phyloP scores from a whole-genome alignment of 1,140 invertebrate species.

The Zaprionus lachaisei region DNA sequence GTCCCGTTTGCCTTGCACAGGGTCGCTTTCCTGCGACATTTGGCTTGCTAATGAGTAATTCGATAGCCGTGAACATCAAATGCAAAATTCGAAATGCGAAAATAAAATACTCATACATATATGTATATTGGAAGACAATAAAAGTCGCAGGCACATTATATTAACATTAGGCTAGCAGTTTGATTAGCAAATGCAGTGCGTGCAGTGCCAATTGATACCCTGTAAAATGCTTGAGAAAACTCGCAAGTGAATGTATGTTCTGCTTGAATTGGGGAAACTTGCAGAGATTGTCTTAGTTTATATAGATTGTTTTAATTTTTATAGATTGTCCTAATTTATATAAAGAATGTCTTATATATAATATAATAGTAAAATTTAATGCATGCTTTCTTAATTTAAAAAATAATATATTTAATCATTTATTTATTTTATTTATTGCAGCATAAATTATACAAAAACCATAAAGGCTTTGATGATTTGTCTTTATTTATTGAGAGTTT shows the following conservation, averaged over 20 bases:
- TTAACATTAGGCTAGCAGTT: slow-evolving; percentile 17
- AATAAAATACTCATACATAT: slow-evolving; percentile 29
- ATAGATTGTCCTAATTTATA: too few species aligned
- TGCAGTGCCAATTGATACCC: slow-evolving; percentile 9
- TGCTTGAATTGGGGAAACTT: background rate
- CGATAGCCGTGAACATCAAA: slow-evolving; percentile 40
- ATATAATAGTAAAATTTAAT: too few species aligned
- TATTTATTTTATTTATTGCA: too few species aligned
- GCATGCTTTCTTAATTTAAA: too few species aligned
- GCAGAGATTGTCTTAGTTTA: too few species aligned
- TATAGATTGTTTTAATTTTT: too few species aligned
- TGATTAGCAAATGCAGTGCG: background rate
- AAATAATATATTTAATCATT: too few species aligned
- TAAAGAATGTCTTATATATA: too few species aligned
- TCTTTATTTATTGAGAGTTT: too few species aligned
- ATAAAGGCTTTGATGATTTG: too few species aligned
- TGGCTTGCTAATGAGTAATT: slow-evolving; percentile 48
- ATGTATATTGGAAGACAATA: slow-evolving; percentile 45
- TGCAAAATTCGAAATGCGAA: slow-evolving; percentile 29
- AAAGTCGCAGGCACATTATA: slow-evolving; percentile 30
- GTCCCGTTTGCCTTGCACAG: background rate
- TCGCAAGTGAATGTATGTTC: background rate
- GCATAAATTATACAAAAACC: too few species aligned
- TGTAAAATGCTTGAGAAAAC: background rate
- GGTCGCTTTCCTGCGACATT: slow-evolving; percentile 23